A percentile compares a stretch with the other conserved stretches of the same genome.
Evolutionary conservation across 2,113 vertebrate genomes (phyloP).

Genomic region (Caranx ignobilis): DNA sequence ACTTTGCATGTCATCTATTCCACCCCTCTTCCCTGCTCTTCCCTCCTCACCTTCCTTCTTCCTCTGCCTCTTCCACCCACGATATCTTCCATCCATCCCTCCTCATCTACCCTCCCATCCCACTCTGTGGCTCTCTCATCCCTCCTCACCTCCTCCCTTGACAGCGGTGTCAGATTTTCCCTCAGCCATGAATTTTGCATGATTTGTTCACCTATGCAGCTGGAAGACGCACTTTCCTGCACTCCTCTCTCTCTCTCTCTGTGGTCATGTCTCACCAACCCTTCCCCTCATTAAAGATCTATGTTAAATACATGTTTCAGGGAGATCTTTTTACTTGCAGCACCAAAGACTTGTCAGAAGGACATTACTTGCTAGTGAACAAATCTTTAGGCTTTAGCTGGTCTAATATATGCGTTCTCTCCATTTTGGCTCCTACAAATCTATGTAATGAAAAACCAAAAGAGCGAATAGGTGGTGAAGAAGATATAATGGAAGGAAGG

Average conservation of each 20-base stretch:
- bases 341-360: conserved; percentile 15
- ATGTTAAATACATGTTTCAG: conserved; percentile 75
- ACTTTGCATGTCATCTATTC: conserved; percentile 16
- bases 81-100: conserved; percentile 53
- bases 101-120: conserved; percentile 44
- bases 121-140: conserved; percentile 45
- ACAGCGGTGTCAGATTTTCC: conserved; percentile 71
- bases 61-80: conserved; percentile 42
- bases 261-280: conserved; percentile 18
- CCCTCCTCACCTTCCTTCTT: conserved; percentile 14
- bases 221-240: conserved; percentile 32
- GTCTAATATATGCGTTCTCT: conserved; percentile 20
- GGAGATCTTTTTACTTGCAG: conserved; percentile 50
- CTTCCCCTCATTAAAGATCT: conserved; percentile 66
- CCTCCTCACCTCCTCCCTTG: conserved; percentile 58
- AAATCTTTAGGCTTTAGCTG: conserved; percentile 35
- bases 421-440: neutral
- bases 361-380: conserved; percentile 40
- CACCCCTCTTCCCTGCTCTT: neutral
- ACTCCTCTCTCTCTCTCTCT: neutral
- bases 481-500: neutral
- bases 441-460: conserved; percentile 33
- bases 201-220: conserved; percentile 59
- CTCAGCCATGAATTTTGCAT: conserved; percentile 75
- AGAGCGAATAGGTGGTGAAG: neutral